Conservation (phyloP, 1,140 invertebrate species). For the Aphis gossypii region DNA sequence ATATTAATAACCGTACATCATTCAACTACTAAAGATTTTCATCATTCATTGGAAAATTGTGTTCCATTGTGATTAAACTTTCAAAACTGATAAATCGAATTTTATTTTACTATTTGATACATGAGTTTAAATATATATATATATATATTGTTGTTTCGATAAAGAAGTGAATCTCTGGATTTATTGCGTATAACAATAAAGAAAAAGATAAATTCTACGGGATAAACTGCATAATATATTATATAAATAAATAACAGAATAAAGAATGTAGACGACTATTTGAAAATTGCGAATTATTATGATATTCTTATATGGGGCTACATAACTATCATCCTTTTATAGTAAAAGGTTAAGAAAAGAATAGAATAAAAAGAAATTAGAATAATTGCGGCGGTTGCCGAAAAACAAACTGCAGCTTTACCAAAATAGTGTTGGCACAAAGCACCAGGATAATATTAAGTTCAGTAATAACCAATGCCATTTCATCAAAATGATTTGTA, state of each 20-base stretch:
- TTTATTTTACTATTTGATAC: no score
- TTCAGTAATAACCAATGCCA: background rate
- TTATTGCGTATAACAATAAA: background rate
- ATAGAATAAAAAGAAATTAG: background rate
- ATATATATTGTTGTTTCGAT: no score
- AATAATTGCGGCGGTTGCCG: background rate
- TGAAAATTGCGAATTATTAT: background rate
- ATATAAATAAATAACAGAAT: background rate
- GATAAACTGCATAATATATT: background rate
- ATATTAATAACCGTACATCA: background rate
- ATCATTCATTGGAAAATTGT: background rate
- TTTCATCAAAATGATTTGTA: background rate
- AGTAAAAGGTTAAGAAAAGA: background rate
- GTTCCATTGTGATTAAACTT: background rate
- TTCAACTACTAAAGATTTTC: background rate
- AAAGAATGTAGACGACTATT: background rate
- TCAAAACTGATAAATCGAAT: background rate
- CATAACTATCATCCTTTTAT: background rate
- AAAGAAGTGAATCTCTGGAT: no score
- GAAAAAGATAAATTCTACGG: background rate
- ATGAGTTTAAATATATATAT: no score
- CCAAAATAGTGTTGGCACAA: background rate
- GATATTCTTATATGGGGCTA: background rate
- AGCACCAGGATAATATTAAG: background rate
- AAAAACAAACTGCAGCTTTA: background rate